phyloP scores from a whole-genome alignment of 2,113 vertebrate species.

The Limnothrissa miodon region DNA sequence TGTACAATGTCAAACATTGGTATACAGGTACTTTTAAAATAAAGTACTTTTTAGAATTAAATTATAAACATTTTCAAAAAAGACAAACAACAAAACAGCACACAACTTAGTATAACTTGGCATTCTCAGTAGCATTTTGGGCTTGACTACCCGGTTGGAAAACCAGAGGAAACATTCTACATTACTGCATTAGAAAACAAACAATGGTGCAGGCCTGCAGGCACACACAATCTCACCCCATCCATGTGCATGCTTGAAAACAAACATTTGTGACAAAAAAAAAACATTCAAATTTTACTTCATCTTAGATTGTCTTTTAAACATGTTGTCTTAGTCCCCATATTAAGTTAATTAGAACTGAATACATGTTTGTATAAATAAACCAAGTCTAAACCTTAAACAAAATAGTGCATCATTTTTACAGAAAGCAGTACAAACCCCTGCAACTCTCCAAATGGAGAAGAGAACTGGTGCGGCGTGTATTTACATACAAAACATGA shows the following conservation, averaged over 20 bases:
- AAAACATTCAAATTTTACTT: not conserved
- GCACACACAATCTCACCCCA: not conserved
- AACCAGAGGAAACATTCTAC: not conserved
- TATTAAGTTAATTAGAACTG: not conserved
- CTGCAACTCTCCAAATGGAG: conserved; percentile 41
- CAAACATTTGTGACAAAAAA: not conserved
- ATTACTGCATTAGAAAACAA: not conserved
- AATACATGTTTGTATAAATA: not conserved
- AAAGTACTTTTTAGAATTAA: not conserved
- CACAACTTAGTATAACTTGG: conserved; percentile 1
- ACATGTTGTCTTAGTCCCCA: not conserved
- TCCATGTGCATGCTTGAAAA: conserved; percentile 1
- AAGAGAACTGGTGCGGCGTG: conserved; percentile 49
- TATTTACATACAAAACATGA: conserved; percentile 75
- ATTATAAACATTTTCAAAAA: conserved; percentile 10
- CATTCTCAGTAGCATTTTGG: not conserved
- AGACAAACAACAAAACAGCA: not conserved
- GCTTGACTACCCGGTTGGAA: not conserved
- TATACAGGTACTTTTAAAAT: conserved; percentile 17
- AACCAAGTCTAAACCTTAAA: conserved; percentile 2
- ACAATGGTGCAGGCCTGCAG: not conserved
- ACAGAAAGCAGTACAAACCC: conserved; percentile 43
- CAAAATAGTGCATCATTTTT: conserved; percentile 5
- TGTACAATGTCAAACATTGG: conserved; percentile 10
- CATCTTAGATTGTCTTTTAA: conserved; percentile 1